Conservation (phyloP, 1,140 invertebrate genomes). For the Drosophila mojavensis region DNA sequence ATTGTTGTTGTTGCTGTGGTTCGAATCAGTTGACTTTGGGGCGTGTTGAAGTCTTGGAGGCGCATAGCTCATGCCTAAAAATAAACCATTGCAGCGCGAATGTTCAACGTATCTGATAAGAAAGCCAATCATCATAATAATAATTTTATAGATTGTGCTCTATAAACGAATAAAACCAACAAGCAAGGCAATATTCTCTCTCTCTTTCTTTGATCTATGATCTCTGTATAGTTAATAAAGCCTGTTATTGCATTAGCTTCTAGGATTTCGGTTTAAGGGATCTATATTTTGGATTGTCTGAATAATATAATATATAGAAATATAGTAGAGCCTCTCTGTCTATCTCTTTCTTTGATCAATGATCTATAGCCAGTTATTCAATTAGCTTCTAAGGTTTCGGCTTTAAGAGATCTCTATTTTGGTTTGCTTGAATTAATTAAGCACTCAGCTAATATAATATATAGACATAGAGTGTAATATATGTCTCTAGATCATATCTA, state of each 20-base stretch:
- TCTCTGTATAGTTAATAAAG: no score
- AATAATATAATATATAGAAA: no score
- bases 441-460: no score
- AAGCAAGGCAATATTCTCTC: not conserved
- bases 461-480: no score
- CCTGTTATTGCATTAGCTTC: no score
- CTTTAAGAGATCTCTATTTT: no score
- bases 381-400: no score
- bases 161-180: conserved; percentile 59
- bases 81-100: conserved; percentile 55
- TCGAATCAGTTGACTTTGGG: conserved; percentile 19
- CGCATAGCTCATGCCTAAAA: conserved; percentile 75
- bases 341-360: not conserved
- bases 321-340: not conserved
- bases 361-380: not conserved
- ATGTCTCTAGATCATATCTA: no score
- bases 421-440: no score
- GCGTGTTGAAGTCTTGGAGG: conserved; percentile 4
- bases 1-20: not conserved
- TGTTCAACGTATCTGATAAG: conserved; percentile 67
- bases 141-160: conserved; percentile 76
- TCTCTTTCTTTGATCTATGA: not conserved
- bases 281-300: no score
- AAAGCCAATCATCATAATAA: conserved; percentile 72
- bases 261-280: no score